Evolutionary conservation across 2,888 invertebrate species (phyloP).

Genomic region (Vandiemenella viatica): DNA sequence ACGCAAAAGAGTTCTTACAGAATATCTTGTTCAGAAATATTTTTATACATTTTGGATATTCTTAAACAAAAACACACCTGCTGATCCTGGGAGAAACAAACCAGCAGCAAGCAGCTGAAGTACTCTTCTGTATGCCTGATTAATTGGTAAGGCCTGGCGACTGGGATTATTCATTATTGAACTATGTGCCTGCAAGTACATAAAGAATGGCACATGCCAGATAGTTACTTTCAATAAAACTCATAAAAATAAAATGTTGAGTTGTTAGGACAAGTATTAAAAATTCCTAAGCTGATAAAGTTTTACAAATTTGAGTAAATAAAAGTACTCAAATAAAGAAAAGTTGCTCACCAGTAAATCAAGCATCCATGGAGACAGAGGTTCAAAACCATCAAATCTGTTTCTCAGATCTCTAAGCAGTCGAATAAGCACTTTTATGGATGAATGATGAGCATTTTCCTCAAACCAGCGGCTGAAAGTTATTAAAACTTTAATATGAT

Average conservation of each 20-base stretch:
- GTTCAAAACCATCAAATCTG: slow-evolving; percentile 78
- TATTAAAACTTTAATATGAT: slow-evolving; percentile 8
- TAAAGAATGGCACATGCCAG: too few relatives aligned
- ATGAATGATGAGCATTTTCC: slow-evolving; percentile 92
- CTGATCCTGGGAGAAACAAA: slow-evolving; percentile 85
- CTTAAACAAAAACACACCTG: slow-evolving; percentile 33
- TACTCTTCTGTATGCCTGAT: slow-evolving; percentile 78
- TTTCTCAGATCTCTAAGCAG: slow-evolving; percentile 81
- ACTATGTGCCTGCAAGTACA: slow-evolving; percentile 58
- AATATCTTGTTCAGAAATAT: too few relatives aligned
- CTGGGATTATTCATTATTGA: slow-evolving; percentile 93
- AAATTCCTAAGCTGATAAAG: not conserved
- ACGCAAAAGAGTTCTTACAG: too few relatives aligned
- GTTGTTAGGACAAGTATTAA: too few relatives aligned
- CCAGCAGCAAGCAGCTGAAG: slow-evolving; percentile 87
- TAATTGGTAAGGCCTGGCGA: slow-evolving; percentile 80
- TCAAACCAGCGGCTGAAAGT: slow-evolving; percentile 78
- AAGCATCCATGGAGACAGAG: slow-evolving; percentile 91
- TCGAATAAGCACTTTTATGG: slow-evolving; percentile 86
- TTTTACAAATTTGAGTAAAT: not conserved
- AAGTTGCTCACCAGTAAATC: slow-evolving; percentile 56
- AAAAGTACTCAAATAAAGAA: too few relatives aligned
- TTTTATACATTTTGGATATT: too few relatives aligned
- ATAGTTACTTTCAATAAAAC: too few relatives aligned
- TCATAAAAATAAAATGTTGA: too few relatives aligned